Conservation (phyloP, 2,113 vertebrate species). For the Octodon degus region DNA sequence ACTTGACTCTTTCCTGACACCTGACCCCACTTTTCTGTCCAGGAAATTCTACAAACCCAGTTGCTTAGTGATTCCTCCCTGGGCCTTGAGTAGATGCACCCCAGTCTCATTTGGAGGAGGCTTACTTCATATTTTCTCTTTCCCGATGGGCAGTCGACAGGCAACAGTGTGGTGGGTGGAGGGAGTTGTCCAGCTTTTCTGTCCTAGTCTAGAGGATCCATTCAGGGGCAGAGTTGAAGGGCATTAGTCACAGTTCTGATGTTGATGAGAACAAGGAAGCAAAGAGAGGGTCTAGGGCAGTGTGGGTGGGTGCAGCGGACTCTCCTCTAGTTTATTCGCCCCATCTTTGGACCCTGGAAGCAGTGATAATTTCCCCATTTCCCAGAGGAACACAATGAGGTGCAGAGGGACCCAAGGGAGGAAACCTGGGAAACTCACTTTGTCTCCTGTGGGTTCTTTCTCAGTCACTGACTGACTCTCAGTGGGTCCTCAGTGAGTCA, state of each 20-base stretch:
- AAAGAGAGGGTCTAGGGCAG: neutral
- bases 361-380: neutral
- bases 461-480: neutral
- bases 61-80: neutral
- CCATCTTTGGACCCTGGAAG: neutral
- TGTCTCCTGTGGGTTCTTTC: neutral
- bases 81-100: fast-evolving
- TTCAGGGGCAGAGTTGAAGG: neutral
- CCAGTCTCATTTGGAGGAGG: neutral
- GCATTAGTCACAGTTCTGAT: neutral
- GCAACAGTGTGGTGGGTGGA: fast-evolving
- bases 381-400: neutral
- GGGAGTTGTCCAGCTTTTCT: neutral
- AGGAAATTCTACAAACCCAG: neutral
- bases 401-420: neutral
- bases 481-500: neutral
- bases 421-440: neutral
- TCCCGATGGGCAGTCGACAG: neutral
- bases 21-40: neutral
- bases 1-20: neutral
- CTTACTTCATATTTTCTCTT: neutral
- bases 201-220: neutral
- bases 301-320: neutral
- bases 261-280: neutral
- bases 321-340: neutral